These are phyloP conservation scores for Ceyx melanurus DNA, from an alignment of 2,113 vertebrate species.

Conservation along the genomic window DNA sequence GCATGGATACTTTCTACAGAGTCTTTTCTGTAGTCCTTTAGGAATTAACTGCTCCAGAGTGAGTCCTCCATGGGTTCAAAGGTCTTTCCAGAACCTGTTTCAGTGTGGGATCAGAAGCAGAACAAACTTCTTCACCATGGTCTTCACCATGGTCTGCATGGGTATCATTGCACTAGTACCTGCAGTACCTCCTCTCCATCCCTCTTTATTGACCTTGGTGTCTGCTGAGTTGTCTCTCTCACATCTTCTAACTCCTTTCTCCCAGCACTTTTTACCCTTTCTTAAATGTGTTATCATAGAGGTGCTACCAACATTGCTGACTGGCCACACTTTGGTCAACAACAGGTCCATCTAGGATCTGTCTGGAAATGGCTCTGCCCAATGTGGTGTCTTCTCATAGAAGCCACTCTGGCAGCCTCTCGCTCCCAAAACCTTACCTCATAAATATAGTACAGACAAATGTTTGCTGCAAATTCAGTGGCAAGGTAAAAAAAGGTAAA, in stretches of 20 bases:
- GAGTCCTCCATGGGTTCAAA: too few species aligned
- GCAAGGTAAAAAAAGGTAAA: background rate
- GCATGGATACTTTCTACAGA: too few species aligned
- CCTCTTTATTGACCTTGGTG: background rate
- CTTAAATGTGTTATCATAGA: background rate
- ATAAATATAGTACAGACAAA: background rate
- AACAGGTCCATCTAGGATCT: fast-evolving
- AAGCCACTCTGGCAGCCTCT: background rate
- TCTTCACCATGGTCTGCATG: background rate
- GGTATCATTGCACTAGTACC: fast-evolving
- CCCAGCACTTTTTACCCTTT: background rate
- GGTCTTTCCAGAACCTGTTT: too few species aligned
- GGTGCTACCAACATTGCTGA: fast-evolving
- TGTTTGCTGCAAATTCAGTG: background rate
- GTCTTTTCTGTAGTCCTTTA: too few species aligned
- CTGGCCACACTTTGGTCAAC: fast-evolving
- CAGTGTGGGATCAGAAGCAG: too few species aligned
- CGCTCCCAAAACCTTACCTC: background rate
- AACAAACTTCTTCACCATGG: background rate
- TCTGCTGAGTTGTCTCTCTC: background rate
- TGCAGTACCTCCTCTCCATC: background rate
- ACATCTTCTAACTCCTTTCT: background rate
- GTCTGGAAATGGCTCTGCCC: background rate
- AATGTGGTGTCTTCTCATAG: background rate
- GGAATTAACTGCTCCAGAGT: too few species aligned